phyloP scores from a whole-genome alignment of 2,888 invertebrate genomes.

The Dryococelus australis region DNA sequence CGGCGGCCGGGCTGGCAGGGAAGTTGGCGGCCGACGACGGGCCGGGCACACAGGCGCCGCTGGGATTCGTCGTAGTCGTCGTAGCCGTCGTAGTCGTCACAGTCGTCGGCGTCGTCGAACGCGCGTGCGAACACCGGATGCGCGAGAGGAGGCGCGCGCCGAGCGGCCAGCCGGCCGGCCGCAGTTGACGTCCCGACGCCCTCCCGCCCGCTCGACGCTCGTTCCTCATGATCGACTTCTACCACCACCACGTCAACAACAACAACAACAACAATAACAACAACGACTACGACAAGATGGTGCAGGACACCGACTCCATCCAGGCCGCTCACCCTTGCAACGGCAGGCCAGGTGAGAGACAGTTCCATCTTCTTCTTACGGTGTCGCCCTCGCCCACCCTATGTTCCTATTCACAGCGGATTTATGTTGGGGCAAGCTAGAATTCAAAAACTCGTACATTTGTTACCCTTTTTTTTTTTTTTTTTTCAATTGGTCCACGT shows the following conservation, averaged over 20 bases:
- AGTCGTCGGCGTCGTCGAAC: not conserved
- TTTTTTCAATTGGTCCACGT: too few relatives aligned
- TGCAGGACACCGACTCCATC: conserved; percentile 63
- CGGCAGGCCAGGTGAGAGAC: conserved; percentile 69
- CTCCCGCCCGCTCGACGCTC: not conserved
- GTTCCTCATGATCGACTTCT: conserved; percentile 71
- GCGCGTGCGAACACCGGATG: not conserved
- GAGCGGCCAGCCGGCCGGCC: not conserved
- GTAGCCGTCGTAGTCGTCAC: not conserved
- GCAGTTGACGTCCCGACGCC: not conserved
- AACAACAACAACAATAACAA: conserved; percentile 42
- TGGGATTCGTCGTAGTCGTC: too few relatives aligned
- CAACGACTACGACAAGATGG: conserved; percentile 61
- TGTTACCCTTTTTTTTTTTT: not conserved
- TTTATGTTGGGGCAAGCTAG: too few relatives aligned
- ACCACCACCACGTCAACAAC: conserved; percentile 52
- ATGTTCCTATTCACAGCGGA: too few relatives aligned
- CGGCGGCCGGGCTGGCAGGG: conserved; percentile 24
- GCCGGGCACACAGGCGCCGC: not conserved
- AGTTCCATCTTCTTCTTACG: not conserved
- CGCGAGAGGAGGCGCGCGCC: not conserved
- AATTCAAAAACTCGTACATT: not conserved
- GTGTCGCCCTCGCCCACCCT: not conserved
- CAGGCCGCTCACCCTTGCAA: conserved; percentile 66
- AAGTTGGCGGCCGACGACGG: not conserved